Conservation (phyloP, 1,140 invertebrate genomes). For the Mycetomoellerius zeteki region DNA sequence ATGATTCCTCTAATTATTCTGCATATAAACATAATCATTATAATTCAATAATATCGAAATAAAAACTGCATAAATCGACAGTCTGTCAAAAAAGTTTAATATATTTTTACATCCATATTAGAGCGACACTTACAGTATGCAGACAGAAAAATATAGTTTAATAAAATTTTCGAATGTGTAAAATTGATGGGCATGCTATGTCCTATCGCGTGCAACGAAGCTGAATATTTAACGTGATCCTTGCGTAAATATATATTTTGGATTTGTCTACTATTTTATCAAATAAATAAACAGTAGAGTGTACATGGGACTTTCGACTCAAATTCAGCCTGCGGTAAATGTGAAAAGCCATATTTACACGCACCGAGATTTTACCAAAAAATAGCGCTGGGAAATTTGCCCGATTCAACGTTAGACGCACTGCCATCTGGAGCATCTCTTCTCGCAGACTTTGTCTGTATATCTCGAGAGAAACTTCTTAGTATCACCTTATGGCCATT, state of each 20-base stretch:
- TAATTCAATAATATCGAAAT: not conserved
- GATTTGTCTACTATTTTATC: conserved; percentile 41
- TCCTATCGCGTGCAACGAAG: conserved; percentile 16
- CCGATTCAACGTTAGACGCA: not conserved
- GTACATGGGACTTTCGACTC: not conserved
- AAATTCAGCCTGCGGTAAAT: conserved; percentile 24
- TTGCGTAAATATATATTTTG: conserved; percentile 15
- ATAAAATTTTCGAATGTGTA: conserved; percentile 25
- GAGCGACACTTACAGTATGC: not conserved
- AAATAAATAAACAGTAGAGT: conserved; percentile 49
- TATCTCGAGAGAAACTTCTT: conserved; percentile 52
- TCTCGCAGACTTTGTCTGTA: conserved; percentile 17
- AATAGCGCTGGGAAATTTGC: conserved; percentile 14
- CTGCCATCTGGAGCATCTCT: not conserved
- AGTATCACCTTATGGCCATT: conserved; percentile 61
- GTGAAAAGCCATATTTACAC: conserved; percentile 23
- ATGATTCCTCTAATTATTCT: too few relatives aligned
- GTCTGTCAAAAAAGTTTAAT: not conserved
- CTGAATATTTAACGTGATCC: conserved; percentile 26
- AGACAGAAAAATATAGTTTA: not conserved
- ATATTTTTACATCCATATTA: not conserved
- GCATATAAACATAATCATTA: not conserved
- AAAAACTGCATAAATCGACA: not conserved
- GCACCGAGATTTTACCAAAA: conserved; percentile 34
- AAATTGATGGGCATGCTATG: not conserved